Evolutionary conservation across 2,113 vertebrate genomes (phyloP).

Genomic region (Chloropsis hardwickii): DNA sequence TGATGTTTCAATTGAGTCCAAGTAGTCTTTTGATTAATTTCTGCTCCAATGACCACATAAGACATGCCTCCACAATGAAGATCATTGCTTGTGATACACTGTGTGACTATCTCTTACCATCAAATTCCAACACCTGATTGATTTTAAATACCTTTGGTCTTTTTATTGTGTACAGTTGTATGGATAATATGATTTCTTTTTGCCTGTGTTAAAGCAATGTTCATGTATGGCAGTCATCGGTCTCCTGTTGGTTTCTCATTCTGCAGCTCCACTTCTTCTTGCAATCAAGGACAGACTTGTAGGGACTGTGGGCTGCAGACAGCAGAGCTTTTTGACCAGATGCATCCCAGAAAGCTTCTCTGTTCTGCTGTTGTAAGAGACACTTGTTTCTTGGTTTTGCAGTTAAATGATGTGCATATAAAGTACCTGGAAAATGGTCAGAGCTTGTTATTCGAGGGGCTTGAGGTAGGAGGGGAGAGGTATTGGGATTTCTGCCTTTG

Average conservation of each 20-base stretch:
- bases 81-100: background rate
- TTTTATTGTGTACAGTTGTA: background rate
- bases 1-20: conserved; percentile 8
- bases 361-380: background rate
- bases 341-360: background rate
- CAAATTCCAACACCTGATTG: background rate
- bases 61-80: conserved; percentile 14
- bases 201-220: background rate
- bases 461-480: background rate
- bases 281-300: background rate
- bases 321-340: background rate
- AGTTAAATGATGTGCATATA: background rate
- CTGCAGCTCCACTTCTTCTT: background rate
- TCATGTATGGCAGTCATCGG: background rate
- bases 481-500: conserved; percentile 57
- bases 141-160: background rate
- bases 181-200: background rate
- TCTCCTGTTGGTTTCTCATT: background rate
- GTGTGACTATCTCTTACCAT: background rate
- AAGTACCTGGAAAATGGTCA: background rate
- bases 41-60: conserved; percentile 2
- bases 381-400: background rate
- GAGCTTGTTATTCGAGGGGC: background rate
- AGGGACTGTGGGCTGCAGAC: background rate
- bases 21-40: conserved; percentile 16